Percentiles rank a stretch among this genome's conserved stretches.
Evolutionary conservation across 2,113 vertebrate genomes (phyloP).

Genomic region (Cavia aperea): DNA sequence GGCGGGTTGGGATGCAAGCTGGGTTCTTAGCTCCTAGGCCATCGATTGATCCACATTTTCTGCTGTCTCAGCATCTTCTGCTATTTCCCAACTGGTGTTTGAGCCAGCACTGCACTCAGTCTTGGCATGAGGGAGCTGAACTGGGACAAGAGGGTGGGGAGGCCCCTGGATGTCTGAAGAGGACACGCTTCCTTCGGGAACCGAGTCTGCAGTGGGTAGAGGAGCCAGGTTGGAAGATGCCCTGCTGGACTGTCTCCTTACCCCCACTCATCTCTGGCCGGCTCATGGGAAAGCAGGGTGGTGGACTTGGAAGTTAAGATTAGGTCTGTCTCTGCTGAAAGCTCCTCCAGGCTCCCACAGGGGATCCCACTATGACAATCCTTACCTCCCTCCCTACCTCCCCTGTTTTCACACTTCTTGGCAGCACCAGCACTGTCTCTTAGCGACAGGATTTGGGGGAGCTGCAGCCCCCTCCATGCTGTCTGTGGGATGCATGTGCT

Average conservation of each 20-base stretch:
- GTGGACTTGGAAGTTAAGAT: constrained; percentile 16
- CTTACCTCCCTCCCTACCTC: constrained; percentile 35
- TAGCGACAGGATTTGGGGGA: constrained; percentile 71
- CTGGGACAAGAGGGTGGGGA: constrained; percentile 43
- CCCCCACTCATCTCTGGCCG: not conserved
- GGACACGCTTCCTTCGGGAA: not conserved
- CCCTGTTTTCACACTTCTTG: constrained; percentile 68
- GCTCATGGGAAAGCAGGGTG: not conserved
- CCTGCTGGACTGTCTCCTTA: not conserved
- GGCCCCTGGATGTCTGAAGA: not conserved
- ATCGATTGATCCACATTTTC: constrained; percentile 55
- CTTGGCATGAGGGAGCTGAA: constrained; percentile 56
- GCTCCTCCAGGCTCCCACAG: constrained; percentile 27
- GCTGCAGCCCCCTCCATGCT: constrained; percentile 56
- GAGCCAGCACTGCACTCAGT: constrained; percentile 65
- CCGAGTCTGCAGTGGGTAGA: not conserved
- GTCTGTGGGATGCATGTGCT: constrained; percentile 53
- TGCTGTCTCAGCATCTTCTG: constrained; percentile 66
- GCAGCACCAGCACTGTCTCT: constrained; percentile 66
- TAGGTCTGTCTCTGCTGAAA: constrained; percentile 7
- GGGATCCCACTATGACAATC: constrained; percentile 54
- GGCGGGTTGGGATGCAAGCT: not conserved
- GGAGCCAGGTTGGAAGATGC: constrained; percentile 6
- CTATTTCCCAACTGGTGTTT: constrained; percentile 49
- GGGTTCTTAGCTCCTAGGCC: constrained; percentile 50